Conservation (phyloP, 2,113 vertebrate genomes). For the Rhipidura dahli region DNA sequence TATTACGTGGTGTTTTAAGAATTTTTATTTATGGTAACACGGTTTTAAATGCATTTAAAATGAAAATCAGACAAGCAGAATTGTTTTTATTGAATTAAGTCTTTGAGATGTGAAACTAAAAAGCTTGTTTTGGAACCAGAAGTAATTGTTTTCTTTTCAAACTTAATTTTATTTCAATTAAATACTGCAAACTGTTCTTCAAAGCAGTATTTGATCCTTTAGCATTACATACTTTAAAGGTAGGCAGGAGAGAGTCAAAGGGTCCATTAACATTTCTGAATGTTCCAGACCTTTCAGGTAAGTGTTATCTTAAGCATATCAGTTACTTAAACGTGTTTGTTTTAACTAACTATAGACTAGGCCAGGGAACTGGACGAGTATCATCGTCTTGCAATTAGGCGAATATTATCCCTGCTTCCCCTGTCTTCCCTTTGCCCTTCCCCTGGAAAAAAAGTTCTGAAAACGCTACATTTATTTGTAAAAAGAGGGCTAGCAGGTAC, state of each 20-base stretch:
- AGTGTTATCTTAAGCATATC: not conserved
- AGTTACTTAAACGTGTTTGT: not conserved
- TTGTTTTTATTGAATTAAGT: not conserved
- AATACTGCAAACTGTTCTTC: not conserved
- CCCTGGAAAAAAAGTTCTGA: not conserved
- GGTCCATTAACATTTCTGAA: not conserved
- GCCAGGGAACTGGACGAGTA: not conserved
- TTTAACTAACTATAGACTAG: not conserved
- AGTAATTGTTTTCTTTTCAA: not conserved
- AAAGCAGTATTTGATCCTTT: not conserved
- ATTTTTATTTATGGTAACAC: not conserved
- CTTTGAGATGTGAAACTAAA: not conserved
- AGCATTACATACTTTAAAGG: not conserved
- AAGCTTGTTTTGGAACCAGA: not conserved
- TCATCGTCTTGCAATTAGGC: not conserved
- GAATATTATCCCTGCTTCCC: not conserved
- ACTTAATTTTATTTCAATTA: not conserved
- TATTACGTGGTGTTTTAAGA: not conserved
- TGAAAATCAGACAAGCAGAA: not conserved
- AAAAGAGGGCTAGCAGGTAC: not conserved
- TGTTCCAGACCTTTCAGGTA: not conserved
- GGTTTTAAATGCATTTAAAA: not conserved
- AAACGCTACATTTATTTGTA: not conserved
- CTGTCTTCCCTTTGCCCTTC: accelerated
- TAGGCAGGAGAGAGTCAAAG: not conserved